phyloP scores from a whole-genome alignment of 2,888 invertebrate genomes.

The Hydroisotoma schaefferi region DNA sequence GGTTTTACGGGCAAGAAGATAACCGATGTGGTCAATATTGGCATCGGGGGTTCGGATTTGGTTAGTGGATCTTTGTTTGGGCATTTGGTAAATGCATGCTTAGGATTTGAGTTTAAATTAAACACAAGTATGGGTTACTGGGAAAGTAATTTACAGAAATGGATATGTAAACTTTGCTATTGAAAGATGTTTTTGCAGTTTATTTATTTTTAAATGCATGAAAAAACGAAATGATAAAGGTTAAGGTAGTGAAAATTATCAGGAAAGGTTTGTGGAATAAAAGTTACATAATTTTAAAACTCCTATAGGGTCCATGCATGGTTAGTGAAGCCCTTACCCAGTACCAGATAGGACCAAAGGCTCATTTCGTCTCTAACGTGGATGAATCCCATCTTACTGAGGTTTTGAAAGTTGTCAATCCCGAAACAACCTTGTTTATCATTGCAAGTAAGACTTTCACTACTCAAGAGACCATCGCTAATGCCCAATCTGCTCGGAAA shows the following conservation, averaged over 20 bases:
- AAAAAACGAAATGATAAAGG: too few species aligned
- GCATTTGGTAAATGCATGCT: too few species aligned
- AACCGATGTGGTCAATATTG: constrained; percentile 66
- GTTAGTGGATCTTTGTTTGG: constrained; percentile 52
- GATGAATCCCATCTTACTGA: constrained; percentile 98
- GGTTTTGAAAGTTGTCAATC: constrained; percentile 79
- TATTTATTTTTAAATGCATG: too few species aligned
- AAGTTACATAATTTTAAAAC: neutral
- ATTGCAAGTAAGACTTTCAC: constrained; percentile 99
- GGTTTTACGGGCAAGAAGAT: constrained; percentile 89
- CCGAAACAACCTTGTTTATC: constrained; percentile 94
- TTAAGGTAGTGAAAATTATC: too few species aligned
- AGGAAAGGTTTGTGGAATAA: too few species aligned
- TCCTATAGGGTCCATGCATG: constrained; percentile 84
- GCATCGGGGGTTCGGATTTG: constrained; percentile 98
- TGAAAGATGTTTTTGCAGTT: too few species aligned
- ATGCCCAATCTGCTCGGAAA: constrained; percentile 93
- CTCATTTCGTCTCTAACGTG: constrained; percentile 97
- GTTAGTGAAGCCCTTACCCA: constrained; percentile 96
- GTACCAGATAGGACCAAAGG: constrained; percentile 76
- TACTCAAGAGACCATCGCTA: constrained; percentile 98
- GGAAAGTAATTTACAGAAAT: too few species aligned
- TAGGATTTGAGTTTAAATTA: too few species aligned
- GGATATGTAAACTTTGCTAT: too few species aligned
- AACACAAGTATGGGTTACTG: too few species aligned